A percentile compares a stretch with the other conserved stretches of the same genome.
Conservation (phyloP, 2,888 invertebrate genomes). For the Osmoderma eremita region DNA sequence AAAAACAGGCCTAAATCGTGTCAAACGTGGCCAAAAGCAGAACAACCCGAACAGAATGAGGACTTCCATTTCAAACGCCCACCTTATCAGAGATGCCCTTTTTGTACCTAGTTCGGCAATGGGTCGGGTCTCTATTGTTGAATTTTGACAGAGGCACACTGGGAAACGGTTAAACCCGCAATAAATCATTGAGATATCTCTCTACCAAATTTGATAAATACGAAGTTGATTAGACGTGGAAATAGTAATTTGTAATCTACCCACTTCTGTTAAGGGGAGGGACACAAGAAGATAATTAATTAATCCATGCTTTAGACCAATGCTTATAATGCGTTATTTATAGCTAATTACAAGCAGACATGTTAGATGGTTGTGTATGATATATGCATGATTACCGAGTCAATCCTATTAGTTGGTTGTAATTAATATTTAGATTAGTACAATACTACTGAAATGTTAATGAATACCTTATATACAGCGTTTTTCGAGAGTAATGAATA, state of each 20-base stretch:
- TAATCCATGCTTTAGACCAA: no score
- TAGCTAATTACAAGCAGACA: no score
- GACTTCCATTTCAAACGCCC: neutral
- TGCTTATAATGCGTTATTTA: no score
- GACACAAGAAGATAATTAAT: no score
- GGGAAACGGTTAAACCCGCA: slow-evolving; percentile 5
- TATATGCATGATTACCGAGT: no score
- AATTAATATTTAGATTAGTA: no score
- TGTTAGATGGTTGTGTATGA: no score
- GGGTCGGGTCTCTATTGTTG: slow-evolving; percentile 9
- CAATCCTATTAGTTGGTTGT: no score
- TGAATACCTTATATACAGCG: no score
- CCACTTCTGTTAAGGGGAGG: neutral
- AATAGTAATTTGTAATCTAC: slow-evolving; percentile 19
- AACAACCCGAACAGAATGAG: neutral
- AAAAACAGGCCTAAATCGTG: no score
- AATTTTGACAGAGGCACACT: slow-evolving; percentile 9
- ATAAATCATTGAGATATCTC: slow-evolving; percentile 18
- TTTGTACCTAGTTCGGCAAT: slow-evolving; percentile 1
- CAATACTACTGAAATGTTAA: no score
- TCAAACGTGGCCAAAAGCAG: neutral
- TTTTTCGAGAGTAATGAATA: no score
- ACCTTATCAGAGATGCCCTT: slow-evolving; percentile 6
- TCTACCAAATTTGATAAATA: slow-evolving; percentile 3
- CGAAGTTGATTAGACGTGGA: slow-evolving; percentile 24